Conservation (phyloP, 2,888 invertebrate genomes). For the Bimastos eiseni region DNA sequence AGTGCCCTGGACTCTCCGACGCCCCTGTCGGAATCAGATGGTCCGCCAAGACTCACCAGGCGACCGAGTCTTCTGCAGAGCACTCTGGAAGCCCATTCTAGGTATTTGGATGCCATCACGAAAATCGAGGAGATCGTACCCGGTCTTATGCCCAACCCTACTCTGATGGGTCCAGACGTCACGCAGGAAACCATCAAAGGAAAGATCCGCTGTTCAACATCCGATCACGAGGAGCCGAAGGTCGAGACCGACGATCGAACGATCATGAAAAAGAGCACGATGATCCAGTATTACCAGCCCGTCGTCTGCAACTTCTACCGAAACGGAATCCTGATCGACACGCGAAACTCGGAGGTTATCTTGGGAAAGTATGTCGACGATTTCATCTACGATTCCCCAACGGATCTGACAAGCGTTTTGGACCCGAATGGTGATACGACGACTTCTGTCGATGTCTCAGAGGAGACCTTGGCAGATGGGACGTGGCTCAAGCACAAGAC, state of each 20-base stretch:
- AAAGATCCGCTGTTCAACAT: conserved; percentile 25
- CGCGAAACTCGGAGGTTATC: conserved; percentile 29
- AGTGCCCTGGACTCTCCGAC: background rate
- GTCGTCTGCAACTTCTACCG: conserved; percentile 25
- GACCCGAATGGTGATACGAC: conserved; percentile 29
- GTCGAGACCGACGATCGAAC: conserved; percentile 17
- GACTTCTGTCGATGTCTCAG: conserved; percentile 30
- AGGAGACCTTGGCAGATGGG: conserved; percentile 42
- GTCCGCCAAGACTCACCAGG: background rate
- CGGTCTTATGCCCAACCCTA: background rate
- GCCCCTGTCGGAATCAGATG: background rate
- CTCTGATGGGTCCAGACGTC: conserved; percentile 2
- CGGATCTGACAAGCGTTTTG: conserved; percentile 30
- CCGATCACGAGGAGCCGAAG: background rate
- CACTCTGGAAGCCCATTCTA: background rate
- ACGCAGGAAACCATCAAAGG: conserved; percentile 32
- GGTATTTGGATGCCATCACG: background rate
- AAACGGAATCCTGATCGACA: conserved; percentile 31
- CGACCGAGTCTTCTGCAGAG: conserved; percentile 8
- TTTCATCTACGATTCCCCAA: conserved; percentile 35
- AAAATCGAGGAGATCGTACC: background rate
- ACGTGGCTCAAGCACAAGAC: conserved; percentile 36
- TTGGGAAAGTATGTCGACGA: conserved; percentile 38
- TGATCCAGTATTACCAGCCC: conserved; percentile 27
- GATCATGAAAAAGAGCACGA: conserved; percentile 26